phyloP scores from a whole-genome alignment of 2,888 invertebrate genomes.

The Melanophora roralis region DNA sequence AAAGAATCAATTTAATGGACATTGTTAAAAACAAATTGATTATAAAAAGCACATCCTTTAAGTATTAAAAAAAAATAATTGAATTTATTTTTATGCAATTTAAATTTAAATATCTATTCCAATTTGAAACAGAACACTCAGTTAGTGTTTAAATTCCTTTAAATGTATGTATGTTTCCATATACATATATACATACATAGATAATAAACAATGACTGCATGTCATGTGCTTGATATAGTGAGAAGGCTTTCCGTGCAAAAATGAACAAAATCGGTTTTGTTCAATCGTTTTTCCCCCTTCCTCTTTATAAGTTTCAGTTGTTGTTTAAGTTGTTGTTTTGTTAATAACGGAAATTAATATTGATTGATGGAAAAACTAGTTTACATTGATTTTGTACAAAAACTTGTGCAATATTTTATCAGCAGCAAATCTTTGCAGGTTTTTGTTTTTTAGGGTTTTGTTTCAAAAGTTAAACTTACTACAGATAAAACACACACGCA shows the following conservation, averaged over 20 bases:
- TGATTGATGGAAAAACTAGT: constrained; percentile 65
- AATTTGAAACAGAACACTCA: not conserved
- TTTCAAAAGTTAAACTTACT: too few relatives aligned
- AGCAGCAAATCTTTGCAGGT: constrained; percentile 25
- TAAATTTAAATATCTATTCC: too few relatives aligned
- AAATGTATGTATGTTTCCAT: too few relatives aligned
- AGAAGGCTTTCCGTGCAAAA: not conserved
- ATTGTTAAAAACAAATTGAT: too few relatives aligned
- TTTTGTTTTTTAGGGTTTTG: too few relatives aligned
- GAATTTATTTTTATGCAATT: too few relatives aligned
- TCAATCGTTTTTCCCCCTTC: not conserved
- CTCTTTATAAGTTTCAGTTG: constrained; percentile 2
- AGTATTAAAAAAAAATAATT: too few relatives aligned
- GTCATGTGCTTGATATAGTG: not conserved
- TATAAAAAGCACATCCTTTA: too few relatives aligned
- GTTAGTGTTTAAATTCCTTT: too few relatives aligned
- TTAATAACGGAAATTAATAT: constrained; percentile 66
- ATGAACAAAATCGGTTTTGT: constrained; percentile 27
- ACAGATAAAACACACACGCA: too few relatives aligned
- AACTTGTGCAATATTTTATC: constrained; percentile 8
- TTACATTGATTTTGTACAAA: constrained; percentile 52
- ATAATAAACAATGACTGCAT: constrained; percentile 1
- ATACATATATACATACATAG: too few relatives aligned
- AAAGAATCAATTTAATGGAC: not conserved
- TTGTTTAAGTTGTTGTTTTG: constrained; percentile 18